phyloP scores from a whole-genome alignment of 2,888 invertebrate species.

The Cheilosia soror region DNA sequence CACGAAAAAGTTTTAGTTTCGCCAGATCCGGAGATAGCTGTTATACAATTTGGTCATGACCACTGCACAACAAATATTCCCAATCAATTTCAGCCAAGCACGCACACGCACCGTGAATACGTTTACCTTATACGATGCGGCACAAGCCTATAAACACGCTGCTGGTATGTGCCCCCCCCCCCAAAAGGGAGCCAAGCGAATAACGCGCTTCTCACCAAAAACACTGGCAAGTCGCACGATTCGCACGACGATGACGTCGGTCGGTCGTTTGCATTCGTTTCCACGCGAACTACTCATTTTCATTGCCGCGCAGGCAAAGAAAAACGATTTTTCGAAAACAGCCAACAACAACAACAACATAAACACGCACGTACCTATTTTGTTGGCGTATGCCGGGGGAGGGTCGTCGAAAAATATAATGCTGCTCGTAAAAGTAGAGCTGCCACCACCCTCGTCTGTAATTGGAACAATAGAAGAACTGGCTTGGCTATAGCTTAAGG shows the following conservation, averaged over 20 bases:
- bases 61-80: slow-evolving; percentile 51
- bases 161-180: slow-evolving; percentile 1
- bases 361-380: background rate
- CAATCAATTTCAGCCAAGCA: slow-evolving; percentile 56
- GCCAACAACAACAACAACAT: background rate
- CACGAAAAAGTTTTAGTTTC: slow-evolving; percentile 38
- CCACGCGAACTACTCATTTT: slow-evolving; percentile 56
- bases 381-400: too few relatives aligned
- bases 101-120: slow-evolving; percentile 57
- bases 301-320: slow-evolving; percentile 39
- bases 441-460: background rate
- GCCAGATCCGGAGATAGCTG: slow-evolving; percentile 48
- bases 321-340: slow-evolving; percentile 32
- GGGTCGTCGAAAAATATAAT: background rate
- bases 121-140: slow-evolving; percentile 38
- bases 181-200: background rate
- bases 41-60: slow-evolving; percentile 52
- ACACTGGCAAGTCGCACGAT: slow-evolving; percentile 34
- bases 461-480: slow-evolving; percentile 12
- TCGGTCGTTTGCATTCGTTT: slow-evolving; percentile 42
- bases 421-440: slow-evolving; percentile 25
- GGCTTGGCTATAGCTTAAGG: slow-evolving; percentile 11
- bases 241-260: slow-evolving; percentile 28
- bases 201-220: slow-evolving; percentile 3
- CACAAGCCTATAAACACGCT: slow-evolving; percentile 47